These are phyloP conservation scores for Tenebrosternarchus preto DNA, from an alignment of 2,113 vertebrate genomes.

Conservation along the genomic window DNA sequence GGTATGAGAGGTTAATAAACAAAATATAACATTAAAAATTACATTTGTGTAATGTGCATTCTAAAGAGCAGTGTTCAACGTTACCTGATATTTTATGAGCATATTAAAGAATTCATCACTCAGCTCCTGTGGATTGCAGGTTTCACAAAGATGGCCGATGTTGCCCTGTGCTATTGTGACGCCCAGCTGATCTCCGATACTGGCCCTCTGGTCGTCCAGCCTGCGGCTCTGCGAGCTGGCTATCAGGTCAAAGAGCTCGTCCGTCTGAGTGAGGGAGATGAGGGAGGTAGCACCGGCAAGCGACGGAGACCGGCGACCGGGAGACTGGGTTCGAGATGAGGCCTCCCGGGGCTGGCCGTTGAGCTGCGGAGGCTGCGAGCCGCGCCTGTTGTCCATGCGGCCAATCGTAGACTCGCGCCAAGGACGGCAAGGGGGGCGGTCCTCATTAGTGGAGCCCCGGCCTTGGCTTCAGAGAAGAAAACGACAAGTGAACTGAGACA, in stretches of 20 bases:
- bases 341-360: constrained; percentile 62
- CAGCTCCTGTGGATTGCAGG: constrained; percentile 77
- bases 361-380: constrained; percentile 73
- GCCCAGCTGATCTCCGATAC: constrained; percentile 78
- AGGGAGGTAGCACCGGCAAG: constrained; percentile 58
- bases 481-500: constrained; percentile 14
- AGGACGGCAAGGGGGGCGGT: constrained; percentile 81
- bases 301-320: constrained; percentile 34
- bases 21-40: background rate
- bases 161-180: constrained; percentile 82
- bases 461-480: constrained; percentile 69
- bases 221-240: constrained; percentile 85
- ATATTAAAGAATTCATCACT: constrained; percentile 90
- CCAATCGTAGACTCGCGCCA: constrained; percentile 82
- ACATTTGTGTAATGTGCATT: background rate
- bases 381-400: constrained; percentile 87
- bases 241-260: constrained; percentile 85
- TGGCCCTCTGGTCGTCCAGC: constrained; percentile 85
- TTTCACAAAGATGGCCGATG: constrained; percentile 75
- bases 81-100: constrained; percentile 88
- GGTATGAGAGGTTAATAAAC: background rate
- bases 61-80: background rate
- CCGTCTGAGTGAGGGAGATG: constrained; percentile 80
- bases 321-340: background rate
- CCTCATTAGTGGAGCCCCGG: constrained; percentile 76